A percentile compares a stretch with the other conserved stretches of the same genome.
phyloP scores from a whole-genome alignment of 2,113 vertebrate species.

The Halcyon malimbica region DNA sequence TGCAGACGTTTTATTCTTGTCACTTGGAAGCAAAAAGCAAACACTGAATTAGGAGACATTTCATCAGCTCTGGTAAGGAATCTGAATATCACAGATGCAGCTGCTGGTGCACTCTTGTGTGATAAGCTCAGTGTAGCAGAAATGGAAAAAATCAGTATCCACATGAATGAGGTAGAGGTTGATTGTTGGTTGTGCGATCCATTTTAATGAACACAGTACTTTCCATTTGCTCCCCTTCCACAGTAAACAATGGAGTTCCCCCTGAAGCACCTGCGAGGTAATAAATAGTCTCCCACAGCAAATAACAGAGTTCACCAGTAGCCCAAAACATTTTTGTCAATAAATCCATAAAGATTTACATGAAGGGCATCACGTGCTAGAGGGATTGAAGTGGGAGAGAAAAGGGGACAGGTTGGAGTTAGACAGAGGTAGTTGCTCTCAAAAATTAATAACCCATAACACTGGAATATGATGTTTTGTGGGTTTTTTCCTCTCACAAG shows the following conservation, averaged over 20 bases:
- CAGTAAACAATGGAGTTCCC: conserved; percentile 5
- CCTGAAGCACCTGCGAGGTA: not conserved
- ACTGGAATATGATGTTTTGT: not conserved
- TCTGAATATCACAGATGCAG: conserved; percentile 13
- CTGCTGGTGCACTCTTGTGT: not conserved
- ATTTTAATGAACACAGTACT: conserved; percentile 10
- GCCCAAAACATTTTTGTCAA: not conserved
- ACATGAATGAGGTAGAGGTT: not conserved
- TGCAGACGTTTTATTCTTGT: conserved; percentile 33
- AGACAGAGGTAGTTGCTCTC: not conserved
- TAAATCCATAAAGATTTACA: not conserved
- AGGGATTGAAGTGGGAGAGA: not conserved
- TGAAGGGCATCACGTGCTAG: not conserved
- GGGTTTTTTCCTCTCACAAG: not conserved
- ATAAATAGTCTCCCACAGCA: not conserved
- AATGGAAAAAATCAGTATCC: conserved; percentile 18
- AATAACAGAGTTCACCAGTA: not conserved
- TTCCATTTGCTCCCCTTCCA: not conserved
- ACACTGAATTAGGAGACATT: conserved; percentile 21
- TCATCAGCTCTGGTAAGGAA: conserved; percentile 25
- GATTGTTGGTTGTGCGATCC: not conserved
- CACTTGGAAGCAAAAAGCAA: conserved; percentile 17
- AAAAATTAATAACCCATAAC: not conserved
- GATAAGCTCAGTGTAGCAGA: conserved; percentile 38
- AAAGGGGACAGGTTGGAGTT: not conserved